phyloP scores from a whole-genome alignment of 2,888 invertebrate genomes.

The Magallana nippona region DNA sequence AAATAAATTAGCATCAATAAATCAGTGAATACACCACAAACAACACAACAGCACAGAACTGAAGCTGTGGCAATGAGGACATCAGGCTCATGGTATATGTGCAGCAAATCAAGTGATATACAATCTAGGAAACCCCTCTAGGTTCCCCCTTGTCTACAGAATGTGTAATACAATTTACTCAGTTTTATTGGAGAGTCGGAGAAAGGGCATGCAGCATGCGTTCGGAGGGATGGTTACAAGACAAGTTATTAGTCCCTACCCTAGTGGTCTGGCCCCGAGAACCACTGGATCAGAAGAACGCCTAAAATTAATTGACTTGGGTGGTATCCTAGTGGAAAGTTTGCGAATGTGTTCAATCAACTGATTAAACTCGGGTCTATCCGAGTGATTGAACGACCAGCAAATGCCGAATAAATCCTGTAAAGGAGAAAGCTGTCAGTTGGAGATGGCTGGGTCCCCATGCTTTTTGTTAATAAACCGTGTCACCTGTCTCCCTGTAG shows the following conservation, averaged over 20 bases:
- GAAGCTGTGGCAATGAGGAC: not conserved
- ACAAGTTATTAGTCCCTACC: slow-evolving; percentile 27
- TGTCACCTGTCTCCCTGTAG: not conserved
- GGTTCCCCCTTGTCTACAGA: not conserved
- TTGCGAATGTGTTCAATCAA: slow-evolving; percentile 82
- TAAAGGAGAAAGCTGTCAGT: slow-evolving; percentile 18
- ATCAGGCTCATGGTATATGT: not conserved
- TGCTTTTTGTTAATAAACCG: not conserved
- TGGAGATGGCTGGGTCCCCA: not conserved
- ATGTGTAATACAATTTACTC: not conserved
- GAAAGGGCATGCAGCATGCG: slow-evolving; percentile 25
- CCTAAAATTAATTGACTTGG: slow-evolving; percentile 29
- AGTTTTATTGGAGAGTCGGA: not conserved
- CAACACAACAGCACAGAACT: not conserved
- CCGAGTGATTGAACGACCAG: slow-evolving; percentile 92
- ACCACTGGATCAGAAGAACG: slow-evolving; percentile 28
- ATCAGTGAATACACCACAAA: too few relatives aligned
- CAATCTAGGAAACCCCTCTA: not conserved
- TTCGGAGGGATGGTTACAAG: slow-evolving; percentile 4
- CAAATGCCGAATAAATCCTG: slow-evolving; percentile 96
- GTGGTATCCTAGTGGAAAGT: slow-evolving; percentile 92
- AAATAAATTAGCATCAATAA: too few relatives aligned
- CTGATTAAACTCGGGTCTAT: slow-evolving; percentile 94
- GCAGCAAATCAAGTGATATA: not conserved
- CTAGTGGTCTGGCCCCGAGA: slow-evolving; percentile 20